A percentile compares a stretch with the other conserved stretches of the same genome.
Evolutionary conservation across 1,140 invertebrate species (phyloP).

Genomic region (Euwallacea fornicatus): DNA sequence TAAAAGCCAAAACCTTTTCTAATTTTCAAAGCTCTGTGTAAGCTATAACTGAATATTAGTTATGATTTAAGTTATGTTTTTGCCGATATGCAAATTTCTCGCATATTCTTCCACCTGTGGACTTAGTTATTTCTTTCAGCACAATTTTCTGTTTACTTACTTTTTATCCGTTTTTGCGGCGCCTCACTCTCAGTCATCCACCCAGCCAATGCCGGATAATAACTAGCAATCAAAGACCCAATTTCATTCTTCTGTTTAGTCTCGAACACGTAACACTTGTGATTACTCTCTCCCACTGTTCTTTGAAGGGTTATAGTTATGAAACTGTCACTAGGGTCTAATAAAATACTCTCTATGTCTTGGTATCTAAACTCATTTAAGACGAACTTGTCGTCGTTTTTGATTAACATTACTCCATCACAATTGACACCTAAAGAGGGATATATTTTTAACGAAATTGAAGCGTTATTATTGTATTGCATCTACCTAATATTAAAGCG

Average conservation of each 20-base stretch:
- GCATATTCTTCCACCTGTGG: no score
- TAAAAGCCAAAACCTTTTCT: no score
- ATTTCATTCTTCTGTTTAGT: conserved; percentile 88
- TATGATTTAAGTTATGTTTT: no score
- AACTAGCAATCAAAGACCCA: conserved; percentile 88
- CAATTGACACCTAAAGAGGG: conserved; percentile 73
- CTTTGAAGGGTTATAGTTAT: conserved; percentile 78
- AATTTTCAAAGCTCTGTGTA: no score
- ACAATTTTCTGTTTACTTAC: conserved; percentile 15
- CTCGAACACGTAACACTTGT: conserved; percentile 93
- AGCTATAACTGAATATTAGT: no score
- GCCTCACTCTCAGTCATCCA: conserved; percentile 85
- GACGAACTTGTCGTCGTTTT: conserved; percentile 87
- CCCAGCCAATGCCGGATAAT: conserved; percentile 80
- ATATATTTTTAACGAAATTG: background rate
- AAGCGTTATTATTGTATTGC: background rate
- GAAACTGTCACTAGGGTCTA: conserved; percentile 90
- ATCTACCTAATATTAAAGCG: conserved; percentile 58
- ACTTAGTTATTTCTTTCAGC: no score
- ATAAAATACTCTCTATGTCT: conserved; percentile 86
- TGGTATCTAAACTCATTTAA: conserved; percentile 85
- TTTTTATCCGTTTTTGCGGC: conserved; percentile 62
- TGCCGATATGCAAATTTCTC: no score
- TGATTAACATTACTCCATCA: conserved; percentile 86
- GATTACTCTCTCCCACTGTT: conserved; percentile 65